Conservation (phyloP, 2,113 vertebrate species). For the Bos indicus region DNA sequence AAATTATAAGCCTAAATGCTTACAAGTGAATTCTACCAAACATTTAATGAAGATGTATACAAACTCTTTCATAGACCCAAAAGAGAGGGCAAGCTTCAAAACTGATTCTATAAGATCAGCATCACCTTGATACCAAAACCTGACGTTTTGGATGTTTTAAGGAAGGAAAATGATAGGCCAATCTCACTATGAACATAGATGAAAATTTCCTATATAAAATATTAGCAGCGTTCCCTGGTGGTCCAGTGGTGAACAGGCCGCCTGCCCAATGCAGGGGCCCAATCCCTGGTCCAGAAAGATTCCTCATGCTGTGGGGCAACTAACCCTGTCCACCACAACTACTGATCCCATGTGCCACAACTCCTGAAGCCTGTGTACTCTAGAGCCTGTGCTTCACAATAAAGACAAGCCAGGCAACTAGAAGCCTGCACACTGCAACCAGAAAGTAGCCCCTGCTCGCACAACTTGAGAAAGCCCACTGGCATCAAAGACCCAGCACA, state of each 20-base stretch:
- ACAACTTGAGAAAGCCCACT: neutral
- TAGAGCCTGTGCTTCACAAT: neutral
- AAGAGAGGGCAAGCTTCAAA: neutral
- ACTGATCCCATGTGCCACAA: accelerated
- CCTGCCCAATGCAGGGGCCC: neutral
- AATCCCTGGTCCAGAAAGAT: neutral
- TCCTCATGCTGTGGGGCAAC: neutral
- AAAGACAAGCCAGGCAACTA: neutral
- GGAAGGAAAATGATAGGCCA: neutral
- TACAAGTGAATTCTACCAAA: neutral
- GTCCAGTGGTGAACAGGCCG: neutral
- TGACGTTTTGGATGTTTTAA: neutral
- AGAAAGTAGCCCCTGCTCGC: neutral
- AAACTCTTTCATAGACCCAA: neutral
- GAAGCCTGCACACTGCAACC: neutral
- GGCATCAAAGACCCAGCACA: neutral
- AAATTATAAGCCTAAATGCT: neutral
- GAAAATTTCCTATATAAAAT: neutral
- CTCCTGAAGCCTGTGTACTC: neutral
- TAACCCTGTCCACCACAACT: neutral
- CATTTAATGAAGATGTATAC: neutral
- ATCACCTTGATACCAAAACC: neutral
- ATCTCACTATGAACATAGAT: neutral
- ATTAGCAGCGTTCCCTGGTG: neutral
- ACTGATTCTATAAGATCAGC: neutral